These are phyloP conservation scores for Chinchilla lanigera DNA, from an alignment of 2,113 vertebrate species.

Conservation along the genomic window DNA sequence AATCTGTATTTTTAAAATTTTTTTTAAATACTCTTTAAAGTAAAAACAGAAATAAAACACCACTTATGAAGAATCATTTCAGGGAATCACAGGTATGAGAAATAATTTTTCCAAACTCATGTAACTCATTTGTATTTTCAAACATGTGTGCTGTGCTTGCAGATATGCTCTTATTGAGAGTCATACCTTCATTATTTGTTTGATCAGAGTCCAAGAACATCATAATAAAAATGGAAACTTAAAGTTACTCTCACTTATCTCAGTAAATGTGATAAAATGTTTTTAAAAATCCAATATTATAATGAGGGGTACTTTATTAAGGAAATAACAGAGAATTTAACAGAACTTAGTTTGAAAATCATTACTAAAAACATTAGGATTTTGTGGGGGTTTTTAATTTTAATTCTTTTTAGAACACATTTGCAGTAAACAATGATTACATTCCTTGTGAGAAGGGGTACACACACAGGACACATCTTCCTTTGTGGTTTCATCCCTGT, in stretches of 20 bases:
- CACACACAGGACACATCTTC: background rate
- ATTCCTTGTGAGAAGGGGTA: background rate
- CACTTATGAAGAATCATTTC: background rate
- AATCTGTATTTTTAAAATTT: too few relatives aligned
- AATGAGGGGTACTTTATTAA: background rate
- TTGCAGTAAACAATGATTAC: background rate
- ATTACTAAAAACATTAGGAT: background rate
- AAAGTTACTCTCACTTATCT: background rate
- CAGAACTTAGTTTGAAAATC: constrained; percentile 3
- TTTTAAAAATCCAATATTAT: background rate
- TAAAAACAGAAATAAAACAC: background rate
- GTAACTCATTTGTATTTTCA: background rate
- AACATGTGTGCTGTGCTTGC: background rate
- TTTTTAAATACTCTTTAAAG: too few relatives aligned
- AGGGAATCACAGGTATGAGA: background rate
- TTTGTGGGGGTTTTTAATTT: background rate
- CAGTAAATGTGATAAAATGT: background rate
- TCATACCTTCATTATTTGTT: background rate
- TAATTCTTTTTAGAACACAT: too few relatives aligned
- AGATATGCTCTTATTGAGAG: background rate
- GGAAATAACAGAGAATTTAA: background rate
- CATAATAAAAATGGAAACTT: background rate
- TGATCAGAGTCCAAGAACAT: background rate
- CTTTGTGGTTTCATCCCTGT: background rate
- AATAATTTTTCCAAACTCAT: background rate